These are phyloP conservation scores for Drosophila imparisetae DNA, from an alignment of 2,888 invertebrate species.

Conservation along the genomic window DNA sequence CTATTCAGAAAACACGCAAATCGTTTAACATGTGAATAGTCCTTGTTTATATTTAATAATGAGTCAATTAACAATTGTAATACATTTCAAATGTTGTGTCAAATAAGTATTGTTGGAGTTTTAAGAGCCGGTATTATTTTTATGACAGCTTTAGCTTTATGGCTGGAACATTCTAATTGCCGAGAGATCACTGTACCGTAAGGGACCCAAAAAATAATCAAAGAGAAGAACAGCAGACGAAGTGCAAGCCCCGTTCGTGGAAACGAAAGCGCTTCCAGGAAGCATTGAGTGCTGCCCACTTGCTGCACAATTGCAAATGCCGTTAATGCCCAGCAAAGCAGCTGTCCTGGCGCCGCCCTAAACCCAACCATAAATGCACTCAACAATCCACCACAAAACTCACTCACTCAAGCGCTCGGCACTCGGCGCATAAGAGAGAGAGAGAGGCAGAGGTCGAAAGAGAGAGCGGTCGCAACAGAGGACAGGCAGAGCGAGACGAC, in stretches of 20 bases:
- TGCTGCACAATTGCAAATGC: conserved; percentile 63
- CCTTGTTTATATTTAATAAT: not conserved
- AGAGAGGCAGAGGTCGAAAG: conserved; percentile 17
- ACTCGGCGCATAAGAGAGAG: not conserved
- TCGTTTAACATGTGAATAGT: not conserved
- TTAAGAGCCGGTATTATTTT: not conserved
- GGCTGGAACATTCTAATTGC: not conserved
- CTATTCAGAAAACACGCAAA: not conserved
- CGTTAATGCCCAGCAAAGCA: conserved; percentile 46
- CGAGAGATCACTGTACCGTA: conserved; percentile 2
- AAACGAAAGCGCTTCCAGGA: conserved; percentile 70
- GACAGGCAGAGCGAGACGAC: conserved; percentile 48
- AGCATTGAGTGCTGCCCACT: conserved; percentile 69
- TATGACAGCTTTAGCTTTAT: not conserved
- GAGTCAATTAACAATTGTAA: not conserved
- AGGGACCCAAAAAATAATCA: conserved; percentile 10
- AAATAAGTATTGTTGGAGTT: not conserved
- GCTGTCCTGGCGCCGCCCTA: conserved; percentile 66
- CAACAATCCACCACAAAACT: conserved; percentile 28
- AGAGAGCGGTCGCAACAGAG: conserved; percentile 38
- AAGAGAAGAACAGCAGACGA: conserved; percentile 1
- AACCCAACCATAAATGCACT: conserved; percentile 52
- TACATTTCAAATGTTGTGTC: not conserved
- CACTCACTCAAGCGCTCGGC: conserved; percentile 38
- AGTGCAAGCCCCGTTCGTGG: conserved; percentile 62